Evolutionary conservation across 2,113 vertebrate genomes (phyloP), one percentile per base, ranked within the genome.

Genomic region (Rhea americana): DNA sequence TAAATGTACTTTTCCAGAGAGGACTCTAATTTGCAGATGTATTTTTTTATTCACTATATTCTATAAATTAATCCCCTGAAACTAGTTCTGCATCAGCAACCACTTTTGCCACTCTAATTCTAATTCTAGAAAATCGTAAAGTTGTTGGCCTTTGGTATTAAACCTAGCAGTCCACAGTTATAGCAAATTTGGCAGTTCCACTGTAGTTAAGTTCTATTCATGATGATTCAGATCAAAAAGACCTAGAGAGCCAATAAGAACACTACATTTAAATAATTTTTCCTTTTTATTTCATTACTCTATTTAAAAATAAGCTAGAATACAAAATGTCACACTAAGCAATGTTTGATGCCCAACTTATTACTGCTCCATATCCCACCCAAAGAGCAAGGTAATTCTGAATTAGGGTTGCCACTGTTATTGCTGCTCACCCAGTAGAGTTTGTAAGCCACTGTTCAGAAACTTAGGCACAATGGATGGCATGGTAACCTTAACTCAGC

Each of bases 251-350:
- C 74, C 48, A 91, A 90, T 84, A 51, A 5, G 11, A 90, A 82
- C 90, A 51, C 62, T 81, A 68, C 70, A 82, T 48, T 86, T 56
- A 94, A 91, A 75, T 41, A 71, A 56, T 68, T 81, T 82, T 87
- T 83, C 91, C 83, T 93, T 93, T 90, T 47, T 61, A 87, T 78
- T 80, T 80, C 87, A 92, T 51, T 77, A 93, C 39, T 73, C 87
- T 85, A 93, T 79, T 93, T 93, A 79, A 96, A 94, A 97, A 78
- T 55, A 92, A 96, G 84, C 77, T 83, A 91, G 85, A 96, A 93
- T 68, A 93, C 74, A 95, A 85, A 89, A 72, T 24, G 35, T 71
- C 53, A 67, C 25, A 20, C 77, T 87, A 94, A 94, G 71, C 74
- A 87, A 65, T 35, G 74, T 59, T 68, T 66, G 92, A 95, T 95